Evolutionary conservation across 2,888 invertebrate species (phyloP).

Genomic region (Phortica okadai): DNA sequence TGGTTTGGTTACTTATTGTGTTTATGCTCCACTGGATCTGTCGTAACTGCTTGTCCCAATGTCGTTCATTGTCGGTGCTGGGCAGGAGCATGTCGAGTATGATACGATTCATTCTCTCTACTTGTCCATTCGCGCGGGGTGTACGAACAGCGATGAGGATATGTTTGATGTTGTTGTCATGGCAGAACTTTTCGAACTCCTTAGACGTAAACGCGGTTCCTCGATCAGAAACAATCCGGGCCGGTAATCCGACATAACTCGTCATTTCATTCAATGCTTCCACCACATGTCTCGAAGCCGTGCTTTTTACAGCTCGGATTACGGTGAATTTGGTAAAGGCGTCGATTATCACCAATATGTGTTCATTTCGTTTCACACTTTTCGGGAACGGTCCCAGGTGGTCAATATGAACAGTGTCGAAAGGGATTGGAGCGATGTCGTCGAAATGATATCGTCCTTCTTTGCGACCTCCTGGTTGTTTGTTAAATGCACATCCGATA

Average conservation of each 20-base stretch:
- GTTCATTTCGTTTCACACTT: not conserved
- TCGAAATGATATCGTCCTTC: slow-evolving; percentile 28
- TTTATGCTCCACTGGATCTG: slow-evolving; percentile 11
- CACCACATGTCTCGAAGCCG: slow-evolving; percentile 32
- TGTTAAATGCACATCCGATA: slow-evolving; percentile 28
- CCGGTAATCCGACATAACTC: slow-evolving; percentile 15
- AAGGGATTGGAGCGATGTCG: slow-evolving; percentile 11
- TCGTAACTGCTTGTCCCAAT: not conserved
- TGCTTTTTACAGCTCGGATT: slow-evolving; percentile 34
- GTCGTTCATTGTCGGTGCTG: slow-evolving; percentile 4
- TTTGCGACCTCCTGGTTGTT: slow-evolving; percentile 15
- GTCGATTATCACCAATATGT: slow-evolving; percentile 30
- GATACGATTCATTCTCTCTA: slow-evolving; percentile 14
- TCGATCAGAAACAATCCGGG: not conserved
- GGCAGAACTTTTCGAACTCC: slow-evolving; percentile 46
- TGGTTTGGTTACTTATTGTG: slow-evolving; percentile 1
- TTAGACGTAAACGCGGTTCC: slow-evolving; percentile 29
- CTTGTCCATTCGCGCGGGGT: slow-evolving; percentile 47
- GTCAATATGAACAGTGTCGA: slow-evolving; percentile 24
- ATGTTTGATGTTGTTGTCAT: slow-evolving; percentile 47
- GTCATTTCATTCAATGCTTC: slow-evolving; percentile 5
- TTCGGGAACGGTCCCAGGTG: slow-evolving; percentile 29
- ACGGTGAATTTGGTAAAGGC: slow-evolving; percentile 44
- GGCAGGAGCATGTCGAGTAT: slow-evolving; percentile 4
- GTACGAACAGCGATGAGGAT: slow-evolving; percentile 50